Percentiles rank a stretch among this genome's conserved stretches.
phyloP scores from a whole-genome alignment of 2,113 vertebrate genomes.

The Strigops habroptila region DNA sequence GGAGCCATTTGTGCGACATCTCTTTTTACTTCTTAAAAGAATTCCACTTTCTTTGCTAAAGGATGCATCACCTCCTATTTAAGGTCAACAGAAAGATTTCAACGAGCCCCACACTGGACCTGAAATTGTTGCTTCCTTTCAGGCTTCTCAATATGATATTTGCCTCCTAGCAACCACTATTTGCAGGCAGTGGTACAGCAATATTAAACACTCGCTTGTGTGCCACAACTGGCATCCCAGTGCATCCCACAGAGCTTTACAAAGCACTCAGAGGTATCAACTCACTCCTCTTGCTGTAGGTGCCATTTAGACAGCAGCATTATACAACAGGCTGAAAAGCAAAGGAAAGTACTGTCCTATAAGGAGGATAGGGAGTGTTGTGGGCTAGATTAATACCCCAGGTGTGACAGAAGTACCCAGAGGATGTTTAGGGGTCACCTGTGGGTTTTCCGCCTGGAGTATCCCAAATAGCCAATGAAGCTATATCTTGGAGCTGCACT shows the following conservation, averaged over 20 bases:
- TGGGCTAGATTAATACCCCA: not conserved
- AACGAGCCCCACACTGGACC: not conserved
- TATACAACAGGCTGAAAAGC: not conserved
- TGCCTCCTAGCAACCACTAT: conserved; percentile 29
- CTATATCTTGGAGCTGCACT: not conserved
- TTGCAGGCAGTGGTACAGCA: not conserved
- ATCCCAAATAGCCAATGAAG: not conserved
- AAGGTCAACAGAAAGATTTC: not conserved
- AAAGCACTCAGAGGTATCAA: not conserved
- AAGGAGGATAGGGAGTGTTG: not conserved
- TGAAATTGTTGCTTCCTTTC: conserved; percentile 9
- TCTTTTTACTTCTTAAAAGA: not conserved
- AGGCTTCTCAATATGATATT: not conserved
- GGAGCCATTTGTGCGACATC: not conserved
- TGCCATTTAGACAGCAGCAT: not conserved
- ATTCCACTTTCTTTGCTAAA: not conserved
- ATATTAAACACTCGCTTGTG: not conserved
- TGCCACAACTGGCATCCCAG: not conserved
- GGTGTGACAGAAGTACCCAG: not conserved
- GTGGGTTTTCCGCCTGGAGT: not conserved
- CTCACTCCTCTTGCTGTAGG: not conserved
- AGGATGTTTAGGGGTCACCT: not conserved
- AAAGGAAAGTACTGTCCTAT: not conserved
- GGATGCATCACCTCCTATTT: not conserved
- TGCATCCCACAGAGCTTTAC: not conserved